Base-by-base conservation (phyloP, 2,888 invertebrate genomes). In the Nysson spinosus region DNA sequence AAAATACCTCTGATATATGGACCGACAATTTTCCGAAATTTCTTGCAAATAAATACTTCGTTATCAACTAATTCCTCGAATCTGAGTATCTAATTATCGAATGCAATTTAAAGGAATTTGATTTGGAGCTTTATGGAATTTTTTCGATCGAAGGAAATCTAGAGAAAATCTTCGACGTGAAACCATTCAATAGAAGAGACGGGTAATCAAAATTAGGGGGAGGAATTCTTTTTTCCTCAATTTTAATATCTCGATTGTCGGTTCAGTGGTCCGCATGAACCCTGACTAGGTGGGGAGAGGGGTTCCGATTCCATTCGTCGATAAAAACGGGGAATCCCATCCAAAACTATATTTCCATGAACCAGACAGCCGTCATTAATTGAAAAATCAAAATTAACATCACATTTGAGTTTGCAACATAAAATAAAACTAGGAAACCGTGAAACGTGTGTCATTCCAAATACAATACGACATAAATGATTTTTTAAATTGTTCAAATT, bases 241-340 rank as follows among this genome's bases (percentile, higher is more conserved):
- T 80, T 80, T 82, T 80, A 78, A 80, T 82, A 81, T 79, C 75
- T 67, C 69, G 69, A 66, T 77, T 77, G 62, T 56, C 74, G 63
- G 77, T 44, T 75, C 77, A 69, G 60, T 81, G 77, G 66, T 66
- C 74, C 66, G 71, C 49, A 44, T 58, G 22, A 56, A 43, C 37
- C n/a, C n/a, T n/a, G 20, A 4, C 4, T 17, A 69, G 62, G 61
- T 42, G 34, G 34, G 50, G 32, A 51, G 39, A 28, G 49, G 46
- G 50, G n/a, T n/a, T 37, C 7, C 57, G 43, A 50, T 54, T 46
- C 58, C 49, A 60, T 64, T 40, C 44, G 50, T 62, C 46, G 52
- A 72, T 55, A 47, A 68, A 66, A 50, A 60, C 57, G 47, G 42
- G 1, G 42, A 7, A 43, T 26, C 19, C 44, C 52, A 42, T 42